Base-by-base conservation (phyloP, 1,140 invertebrate genomes). In the Cyrtorhinus lividipennis region DNA sequence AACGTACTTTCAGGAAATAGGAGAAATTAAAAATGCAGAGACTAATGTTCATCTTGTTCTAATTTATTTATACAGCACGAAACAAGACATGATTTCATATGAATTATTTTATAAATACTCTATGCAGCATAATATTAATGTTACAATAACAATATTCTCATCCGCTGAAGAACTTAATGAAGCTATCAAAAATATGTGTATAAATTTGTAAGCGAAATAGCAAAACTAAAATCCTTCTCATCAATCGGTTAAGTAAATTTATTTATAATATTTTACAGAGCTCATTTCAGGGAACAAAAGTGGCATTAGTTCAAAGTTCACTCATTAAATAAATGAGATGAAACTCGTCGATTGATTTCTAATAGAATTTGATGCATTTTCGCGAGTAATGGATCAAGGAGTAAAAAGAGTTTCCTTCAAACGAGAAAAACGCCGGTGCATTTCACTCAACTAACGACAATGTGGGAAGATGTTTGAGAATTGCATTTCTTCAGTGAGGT, bases 111-210 rank as follows among this genome's bases (percentile, higher is more conserved):
- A 53, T 53, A 53, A 53, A 53, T 53, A 53, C 48, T 53, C 48
- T 53, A 53, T 53, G 48, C 10, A 15, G 48, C 8, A 53, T 22
- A 53, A 53, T 38, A 38, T 38, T 38, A 53, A 53, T 10, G 8
- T 15, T 53, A 15, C 48, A 53, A 53, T 20, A 53, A 12, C 5
- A 53, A 12, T 20, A 20, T 13, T 22, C n/a, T 53, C 20, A 53
- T 15, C 18, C 48, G 20, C 5, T 13, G 20, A 53, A 12, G 20
- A 15, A 38, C 30, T 38, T 38, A 53, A 22, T 5, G 3, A 53
- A 53, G 48, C 48, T 53, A 53, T 53, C 48, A 53, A 53, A 53
- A 53, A 53, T 53, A 53, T 53, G 48, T 53, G 48, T 53, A 38
- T 38, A 53, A 53, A 22, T 53, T 53, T 22, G 20, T 15, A 53